Base-by-base conservation (phyloP, 2,797 vertebrate species). In the Dryobates pubescens region DNA sequence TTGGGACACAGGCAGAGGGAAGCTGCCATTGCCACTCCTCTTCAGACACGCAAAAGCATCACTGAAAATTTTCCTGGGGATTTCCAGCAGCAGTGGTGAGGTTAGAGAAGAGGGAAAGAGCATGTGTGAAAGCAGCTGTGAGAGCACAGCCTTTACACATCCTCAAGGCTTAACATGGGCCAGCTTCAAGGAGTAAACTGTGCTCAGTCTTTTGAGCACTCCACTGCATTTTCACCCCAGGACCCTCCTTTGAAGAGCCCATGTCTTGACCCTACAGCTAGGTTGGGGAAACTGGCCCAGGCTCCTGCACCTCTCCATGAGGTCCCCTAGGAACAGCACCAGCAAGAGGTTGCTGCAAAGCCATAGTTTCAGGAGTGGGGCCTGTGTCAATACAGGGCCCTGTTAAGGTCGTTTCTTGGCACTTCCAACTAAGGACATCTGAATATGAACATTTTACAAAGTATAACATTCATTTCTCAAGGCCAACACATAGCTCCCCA, bases 1-100 rank as follows among this genome's bases (percentile, higher is more conserved):
- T 76, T 36, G 72, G 58, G 77, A 70, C 29, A 7, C 32, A 24
- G 67, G 81, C 90, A 93, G 92, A 88, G 80, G 94, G 88, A 70
- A 59, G 32, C 57, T 22, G 72, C 30, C 45, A 32, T 38, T 7
- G 1, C 5, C 0, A 0, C 38, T 29, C 20, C 26, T 22, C 51
- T 34, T 69, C 47, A 22, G 56, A 14, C 27, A 19, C 3, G 51
- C 13, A 32, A 82, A 82, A 85, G 17, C 43, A 8, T 51, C 24
- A 2, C 20, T 61, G 26, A 2, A 10, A 59, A 2, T n/a, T 65
- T 30, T n/a, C 23, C 69, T 54, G 69, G 58, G 58, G 73, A 57
- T 29, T 32, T 54, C 59, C 10, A 1, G 67, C 10, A 17, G 56
- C 47, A 41, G 47, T 0, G 0, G 29, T 9, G 56, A 59, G 58